Evolutionary conservation across 1,140 invertebrate genomes (phyloP), one percentile per base, ranked within the genome.

Genomic region (Druon quercuslanigerum): DNA sequence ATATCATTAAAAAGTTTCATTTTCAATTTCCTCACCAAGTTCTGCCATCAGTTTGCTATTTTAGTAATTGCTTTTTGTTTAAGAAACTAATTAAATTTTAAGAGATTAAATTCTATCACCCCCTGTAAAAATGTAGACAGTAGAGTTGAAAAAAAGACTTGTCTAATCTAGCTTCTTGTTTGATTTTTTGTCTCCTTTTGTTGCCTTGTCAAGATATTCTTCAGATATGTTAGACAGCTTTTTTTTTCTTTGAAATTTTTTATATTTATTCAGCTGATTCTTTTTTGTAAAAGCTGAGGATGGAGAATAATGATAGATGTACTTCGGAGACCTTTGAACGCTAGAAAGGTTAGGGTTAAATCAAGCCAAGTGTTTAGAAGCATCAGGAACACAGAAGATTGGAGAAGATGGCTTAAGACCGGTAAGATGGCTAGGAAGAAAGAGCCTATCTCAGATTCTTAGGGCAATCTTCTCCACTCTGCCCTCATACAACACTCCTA

Each of bases 321-420:
- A 52, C 16, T 25, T 16, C 19, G 51, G n/a, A 17, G 50, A 77
- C 73, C 73, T 51, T 84, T 74, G 25, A 72, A 25, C 40, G 75
- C 80, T 71, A 77, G 73, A 73, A 60, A 84, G 85, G 79, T 84
- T 87, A 83, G 83, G 77, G 79, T 79, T 80, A 79, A 82, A 82
- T 83, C 85, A 85, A 84, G 79, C 73, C 60, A 73, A 76, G 77
- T 87, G 87, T 85, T 88, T 88, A 88, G 87, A 88, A 88, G 79
- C 79, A 88, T 66, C 87, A 87, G 87, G 87, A 72, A 75, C 87
- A 78, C 86, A 88, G 86, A 76, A 78, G 19, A 73, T 74, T 72
- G 73, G 71, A 76, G 85, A 77, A 86, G 86, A 76, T 82, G 66
- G 54, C 72, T 79, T 81, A 81, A 83, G 57, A 25, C 40, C 52